Evolutionary conservation across 2,113 vertebrate species (phyloP).

Genomic region (Catharus bicknelli): DNA sequence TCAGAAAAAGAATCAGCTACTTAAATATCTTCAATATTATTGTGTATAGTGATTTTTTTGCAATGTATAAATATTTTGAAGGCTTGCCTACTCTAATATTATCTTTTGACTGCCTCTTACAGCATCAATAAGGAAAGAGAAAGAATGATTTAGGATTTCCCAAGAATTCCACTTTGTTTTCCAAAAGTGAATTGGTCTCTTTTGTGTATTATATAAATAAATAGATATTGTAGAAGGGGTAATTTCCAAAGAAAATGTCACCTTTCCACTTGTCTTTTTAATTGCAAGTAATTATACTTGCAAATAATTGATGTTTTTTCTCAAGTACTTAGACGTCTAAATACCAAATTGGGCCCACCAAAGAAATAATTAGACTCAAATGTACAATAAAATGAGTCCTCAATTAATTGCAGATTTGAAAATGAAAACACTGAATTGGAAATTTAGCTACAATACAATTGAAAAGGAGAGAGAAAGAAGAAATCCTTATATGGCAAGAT

Average conservation of each 20-base stretch:
- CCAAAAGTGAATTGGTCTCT: background rate
- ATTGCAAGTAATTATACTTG: background rate
- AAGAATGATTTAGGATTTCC: background rate
- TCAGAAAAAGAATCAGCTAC: background rate
- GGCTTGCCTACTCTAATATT: background rate
- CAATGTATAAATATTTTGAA: background rate
- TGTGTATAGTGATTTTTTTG: background rate
- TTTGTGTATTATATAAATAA: background rate
- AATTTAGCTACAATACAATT: background rate
- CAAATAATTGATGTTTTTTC: background rate
- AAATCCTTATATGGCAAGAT: background rate
- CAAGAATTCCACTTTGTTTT: background rate
- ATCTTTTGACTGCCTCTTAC: background rate
- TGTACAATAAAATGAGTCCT: background rate
- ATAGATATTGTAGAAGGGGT: background rate
- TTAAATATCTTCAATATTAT: background rate
- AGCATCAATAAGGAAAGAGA: background rate
- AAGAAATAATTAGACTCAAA: constrained; percentile 6
- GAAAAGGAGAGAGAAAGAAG: background rate
- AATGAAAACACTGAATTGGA: background rate
- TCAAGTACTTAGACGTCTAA: background rate
- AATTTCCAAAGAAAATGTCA: background rate
- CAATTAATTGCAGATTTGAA: background rate
- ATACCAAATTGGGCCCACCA: background rate
- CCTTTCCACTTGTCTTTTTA: background rate